Evolutionary conservation across 2,888 invertebrate species (phyloP).

Genomic region (Agrochola macilenta): DNA sequence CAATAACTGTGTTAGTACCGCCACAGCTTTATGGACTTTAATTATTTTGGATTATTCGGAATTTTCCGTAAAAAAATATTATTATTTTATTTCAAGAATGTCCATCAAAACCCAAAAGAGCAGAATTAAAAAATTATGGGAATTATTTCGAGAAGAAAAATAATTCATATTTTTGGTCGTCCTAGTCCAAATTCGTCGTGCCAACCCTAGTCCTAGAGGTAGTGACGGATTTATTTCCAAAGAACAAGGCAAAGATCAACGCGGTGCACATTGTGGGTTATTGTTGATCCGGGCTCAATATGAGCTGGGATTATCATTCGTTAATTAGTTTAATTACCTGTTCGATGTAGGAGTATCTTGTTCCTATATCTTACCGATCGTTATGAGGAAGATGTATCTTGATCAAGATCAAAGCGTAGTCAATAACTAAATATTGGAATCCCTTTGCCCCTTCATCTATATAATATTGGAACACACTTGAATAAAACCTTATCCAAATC

Average conservation of each 20-base stretch:
- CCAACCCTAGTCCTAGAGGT: slow-evolving; percentile 42
- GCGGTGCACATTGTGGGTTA: slow-evolving; percentile 33
- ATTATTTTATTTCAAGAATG: not conserved
- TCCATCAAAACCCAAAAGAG: not conserved
- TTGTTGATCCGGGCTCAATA: slow-evolving; percentile 29
- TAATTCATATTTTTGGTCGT: not conserved
- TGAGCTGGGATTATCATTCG: slow-evolving; percentile 32
- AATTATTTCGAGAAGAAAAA: not conserved
- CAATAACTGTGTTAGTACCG: not conserved
- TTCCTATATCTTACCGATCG: not conserved
- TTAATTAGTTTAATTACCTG: slow-evolving; percentile 38
- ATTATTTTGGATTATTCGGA: not conserved
- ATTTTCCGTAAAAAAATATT: not conserved
- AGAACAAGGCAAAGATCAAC: slow-evolving; percentile 50
- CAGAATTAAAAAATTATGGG: not conserved
- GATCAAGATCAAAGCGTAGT: not conserved
- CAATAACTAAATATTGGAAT: not conserved
- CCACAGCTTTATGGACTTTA: not conserved
- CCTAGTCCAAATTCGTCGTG: not conserved
- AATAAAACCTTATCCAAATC: not conserved
- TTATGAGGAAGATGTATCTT: no score
- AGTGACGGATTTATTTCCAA: slow-evolving; percentile 58
- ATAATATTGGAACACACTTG: not conserved
- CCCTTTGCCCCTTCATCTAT: not conserved
- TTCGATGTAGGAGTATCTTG: not conserved